Base-by-base conservation (phyloP, 2,113 vertebrate genomes). In the Pleuronectes platessa region DNA sequence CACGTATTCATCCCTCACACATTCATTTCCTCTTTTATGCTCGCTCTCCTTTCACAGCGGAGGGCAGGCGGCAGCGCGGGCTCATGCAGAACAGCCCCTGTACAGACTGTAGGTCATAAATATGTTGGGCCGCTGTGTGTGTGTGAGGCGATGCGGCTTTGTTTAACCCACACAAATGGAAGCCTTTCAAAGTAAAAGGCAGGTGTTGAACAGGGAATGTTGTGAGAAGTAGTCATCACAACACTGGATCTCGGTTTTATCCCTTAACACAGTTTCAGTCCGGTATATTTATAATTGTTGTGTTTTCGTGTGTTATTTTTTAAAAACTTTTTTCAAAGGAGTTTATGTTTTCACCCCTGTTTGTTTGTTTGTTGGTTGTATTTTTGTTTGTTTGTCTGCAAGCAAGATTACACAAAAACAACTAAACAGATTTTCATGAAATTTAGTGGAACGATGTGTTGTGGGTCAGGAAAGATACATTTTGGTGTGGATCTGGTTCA, bases 11-110 rank as follows among this genome's bases (percentile, higher is more conserved):
- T 96, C 93, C 95, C 93, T 94, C 95, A 95, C 96, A 96, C 97
- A 97, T 97, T 98, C 95, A 97, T 96, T 98, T 97, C 94, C 95
- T 96, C 96, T 94, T 98, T 98, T 97, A 97, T 97, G 96, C 95
- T 93, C 93, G 75, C 56, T 95, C 94, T 94, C 96, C 92, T 97
- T 97, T 98, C 95, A 97, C 94, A 93, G 91, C 83, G 79, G 93
- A 94, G 95, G 94, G 93, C 94, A 95, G 95, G 95, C 95, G 90
- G 94, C 92, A 88, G 94, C 91, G 94, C 90, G 86, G 93, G 90
- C 92, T 94, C 90, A 72, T 37, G 75, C 93, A 94, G 94, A 96
- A 96, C 95, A 95, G 96, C 95, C 94, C 92, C 92, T 81, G 31
- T 31, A 95, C 96, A 96, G 95, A 97, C 96, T 95, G 89, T 83